These are phyloP conservation scores for Chiloscyllium punctatum DNA, from an alignment of 2,797 vertebrate genomes.

Conservation along the genomic window DNA sequence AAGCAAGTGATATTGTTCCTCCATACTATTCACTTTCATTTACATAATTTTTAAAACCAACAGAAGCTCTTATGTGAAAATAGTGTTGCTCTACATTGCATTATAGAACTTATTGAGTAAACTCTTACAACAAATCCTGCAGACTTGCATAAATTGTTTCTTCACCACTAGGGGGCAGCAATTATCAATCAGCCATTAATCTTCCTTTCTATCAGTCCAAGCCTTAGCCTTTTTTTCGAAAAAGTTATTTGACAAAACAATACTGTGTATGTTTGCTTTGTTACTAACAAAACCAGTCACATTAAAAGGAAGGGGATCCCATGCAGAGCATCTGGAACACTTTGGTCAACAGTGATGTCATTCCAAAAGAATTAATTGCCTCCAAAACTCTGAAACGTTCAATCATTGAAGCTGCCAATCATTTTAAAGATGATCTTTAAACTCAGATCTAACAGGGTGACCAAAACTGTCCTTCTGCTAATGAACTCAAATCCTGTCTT, in stretches of 20 bases:
- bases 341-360: neutral
- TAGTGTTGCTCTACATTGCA: too few species aligned
- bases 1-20: neutral
- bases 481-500: neutral
- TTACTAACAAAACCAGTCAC: neutral
- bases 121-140: neutral
- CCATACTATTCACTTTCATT: neutral
- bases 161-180: conserved; percentile 32
- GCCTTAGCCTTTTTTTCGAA: neutral
- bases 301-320: neutral
- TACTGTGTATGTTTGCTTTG: neutral
- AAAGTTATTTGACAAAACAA: neutral
- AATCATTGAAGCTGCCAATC: neutral
- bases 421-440: neutral
- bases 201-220: neutral
- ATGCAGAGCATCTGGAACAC: neutral
- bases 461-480: neutral
- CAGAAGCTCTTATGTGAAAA: neutral
- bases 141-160: neutral
- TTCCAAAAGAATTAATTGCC: neutral
- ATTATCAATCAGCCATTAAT: conserved; percentile 35
- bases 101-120: neutral
- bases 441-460: neutral
- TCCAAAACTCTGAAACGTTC: neutral
- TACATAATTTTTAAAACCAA: neutral